These are phyloP conservation scores for Drosophila koepferae DNA, from an alignment of 2,888 invertebrate species.

Conservation along the genomic window DNA sequence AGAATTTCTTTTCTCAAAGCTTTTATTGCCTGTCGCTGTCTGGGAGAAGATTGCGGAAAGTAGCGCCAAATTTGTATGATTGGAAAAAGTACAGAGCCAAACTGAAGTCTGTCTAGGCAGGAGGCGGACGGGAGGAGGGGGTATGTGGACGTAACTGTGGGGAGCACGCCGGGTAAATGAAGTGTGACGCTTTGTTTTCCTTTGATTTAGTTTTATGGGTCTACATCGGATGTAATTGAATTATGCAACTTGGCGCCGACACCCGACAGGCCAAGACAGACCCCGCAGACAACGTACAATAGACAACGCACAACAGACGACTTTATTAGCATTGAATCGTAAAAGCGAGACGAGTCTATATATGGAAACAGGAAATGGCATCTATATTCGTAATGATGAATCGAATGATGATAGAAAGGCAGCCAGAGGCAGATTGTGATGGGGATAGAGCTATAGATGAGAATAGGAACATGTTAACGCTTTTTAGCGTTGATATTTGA, in stretches of 20 bases:
- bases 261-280: constrained; percentile 44
- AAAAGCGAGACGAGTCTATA: constrained; percentile 40
- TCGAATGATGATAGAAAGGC: constrained; percentile 38
- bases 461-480: constrained; percentile 57
- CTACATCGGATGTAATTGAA: constrained; percentile 85
- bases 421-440: constrained; percentile 14
- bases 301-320: constrained; percentile 52
- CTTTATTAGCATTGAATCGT: constrained; percentile 84
- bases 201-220: constrained; percentile 84
- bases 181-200: constrained; percentile 84
- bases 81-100: constrained; percentile 33
- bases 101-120: constrained; percentile 21
- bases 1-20: constrained; percentile 38
- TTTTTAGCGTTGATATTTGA: constrained; percentile 76
- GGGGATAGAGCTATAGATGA: not conserved
- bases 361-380: constrained; percentile 47
- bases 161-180: constrained; percentile 73
- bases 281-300: not conserved
- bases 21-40: constrained; percentile 64
- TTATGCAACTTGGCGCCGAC: constrained; percentile 83
- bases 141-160: constrained; percentile 23
- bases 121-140: constrained; percentile 39
- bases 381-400: constrained; percentile 37
- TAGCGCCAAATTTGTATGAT: constrained; percentile 53
- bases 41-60: constrained; percentile 35